Evolutionary conservation across 2,888 invertebrate species (phyloP), one percentile per base, ranked within the genome.

Genomic region (Coelinius sp.): DNA sequence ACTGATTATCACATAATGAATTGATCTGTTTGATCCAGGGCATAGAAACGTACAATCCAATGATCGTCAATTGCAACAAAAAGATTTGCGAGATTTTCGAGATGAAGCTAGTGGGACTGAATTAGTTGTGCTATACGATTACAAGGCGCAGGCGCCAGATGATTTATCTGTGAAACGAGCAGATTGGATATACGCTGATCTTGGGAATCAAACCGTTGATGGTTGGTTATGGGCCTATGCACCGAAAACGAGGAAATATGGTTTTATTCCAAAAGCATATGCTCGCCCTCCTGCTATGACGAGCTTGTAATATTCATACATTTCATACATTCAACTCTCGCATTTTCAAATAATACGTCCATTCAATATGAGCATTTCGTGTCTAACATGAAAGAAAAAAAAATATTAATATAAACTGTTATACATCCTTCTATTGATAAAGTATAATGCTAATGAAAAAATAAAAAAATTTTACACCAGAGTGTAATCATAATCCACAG

Each of bases 201-300:
- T 97, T 64, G 94, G 93, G 81, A 96, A 96, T 89, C 97, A 97
- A 89, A 97, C 96, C 0, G 96, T 95, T 41, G 97, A 96, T 87
- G 97, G 97, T 41, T 97, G 95, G 96, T 89, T 97, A 76, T 97
- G 96, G 97, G 95, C 96, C 0, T 97, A 97, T 89, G 96, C 97
- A 8, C 97, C 97, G 7, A 96, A 96, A 88, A 94, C 95, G 1
- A 90, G 96, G 27, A 95, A 96, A 87, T 97, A 97, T 84, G 98
- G 98, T 38, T 97, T 97, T 88, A 97, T 98, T 77, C 97, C 97
- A 71, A 97, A 97, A 85, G 96, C 97, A 0, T 97, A 97, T 84
- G 97, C 97, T 7, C 90, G 97, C 17, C 96, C 96, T 4, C 97
- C 97, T 10, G 96, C 96, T 76, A 97, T 96, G 91, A 97, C 97